Percentiles rank a stretch among this genome's conserved stretches.
phyloP scores from a whole-genome alignment of 2,888 invertebrate species.

The Eudemis profundana region DNA sequence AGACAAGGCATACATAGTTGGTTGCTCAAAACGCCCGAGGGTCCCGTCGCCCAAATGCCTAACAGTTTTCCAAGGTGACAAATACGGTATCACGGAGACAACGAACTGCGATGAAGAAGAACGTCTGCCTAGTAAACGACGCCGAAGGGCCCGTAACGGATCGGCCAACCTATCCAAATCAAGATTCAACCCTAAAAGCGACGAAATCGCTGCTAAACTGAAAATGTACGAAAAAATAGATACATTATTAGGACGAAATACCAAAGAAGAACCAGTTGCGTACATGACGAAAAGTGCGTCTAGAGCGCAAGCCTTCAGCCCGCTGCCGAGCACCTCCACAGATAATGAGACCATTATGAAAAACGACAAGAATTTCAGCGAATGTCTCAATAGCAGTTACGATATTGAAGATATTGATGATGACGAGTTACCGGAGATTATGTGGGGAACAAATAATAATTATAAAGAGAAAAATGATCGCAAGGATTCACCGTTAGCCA shows the following conservation, averaged over 20 bases:
- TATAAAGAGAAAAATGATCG: constrained; percentile 1
- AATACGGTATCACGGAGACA: constrained; percentile 52
- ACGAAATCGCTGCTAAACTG: constrained; percentile 52
- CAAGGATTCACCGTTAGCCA: not conserved
- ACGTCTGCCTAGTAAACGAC: not conserved
- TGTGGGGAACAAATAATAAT: constrained; percentile 49
- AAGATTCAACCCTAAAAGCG: constrained; percentile 56
- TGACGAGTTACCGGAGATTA: constrained; percentile 51
- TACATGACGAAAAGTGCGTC: constrained; percentile 42
- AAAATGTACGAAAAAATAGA: constrained; percentile 45
- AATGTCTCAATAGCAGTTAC: constrained; percentile 51
- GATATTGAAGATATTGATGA: constrained; percentile 42
- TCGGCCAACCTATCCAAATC: constrained; percentile 52
- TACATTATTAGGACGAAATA: constrained; percentile 47
- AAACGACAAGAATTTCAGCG: constrained; percentile 61
- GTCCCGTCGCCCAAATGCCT: constrained; percentile 46
- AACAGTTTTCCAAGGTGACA: constrained; percentile 51
- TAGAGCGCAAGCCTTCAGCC: constrained; percentile 57
- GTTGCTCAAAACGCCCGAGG: constrained; percentile 54
- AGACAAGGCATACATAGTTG: constrained; percentile 56
- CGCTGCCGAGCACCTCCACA: constrained; percentile 65
- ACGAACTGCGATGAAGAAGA: constrained; percentile 40
- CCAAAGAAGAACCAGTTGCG: constrained; percentile 55
- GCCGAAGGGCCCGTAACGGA: constrained; percentile 36
- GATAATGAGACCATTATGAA: constrained; percentile 56